Conservation (phyloP, 2,113 vertebrate genomes). For the Craseonycteris thonglongyai region DNA sequence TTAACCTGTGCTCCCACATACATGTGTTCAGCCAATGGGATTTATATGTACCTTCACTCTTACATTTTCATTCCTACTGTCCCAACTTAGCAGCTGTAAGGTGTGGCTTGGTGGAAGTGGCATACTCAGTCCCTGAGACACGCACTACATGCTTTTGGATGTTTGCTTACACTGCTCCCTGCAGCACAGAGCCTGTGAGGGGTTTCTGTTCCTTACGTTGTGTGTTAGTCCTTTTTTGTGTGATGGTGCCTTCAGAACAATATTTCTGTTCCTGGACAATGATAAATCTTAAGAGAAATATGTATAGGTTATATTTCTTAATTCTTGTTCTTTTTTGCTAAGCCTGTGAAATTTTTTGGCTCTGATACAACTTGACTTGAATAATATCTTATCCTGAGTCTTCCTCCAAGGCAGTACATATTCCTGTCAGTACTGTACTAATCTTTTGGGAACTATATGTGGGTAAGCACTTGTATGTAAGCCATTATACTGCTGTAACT, state of each 20-base stretch:
- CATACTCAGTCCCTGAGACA: neutral
- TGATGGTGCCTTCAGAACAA: slow-evolving; percentile 64
- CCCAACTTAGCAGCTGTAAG: neutral
- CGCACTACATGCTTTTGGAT: neutral
- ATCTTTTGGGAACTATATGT: slow-evolving; percentile 60
- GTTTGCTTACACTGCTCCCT: slow-evolving; percentile 12
- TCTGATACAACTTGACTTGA: slow-evolving; percentile 69
- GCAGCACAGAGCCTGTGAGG: neutral
- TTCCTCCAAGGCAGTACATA: slow-evolving; percentile 64
- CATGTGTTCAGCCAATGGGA: neutral
- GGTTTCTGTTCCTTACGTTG: neutral
- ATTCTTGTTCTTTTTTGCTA: slow-evolving; percentile 48
- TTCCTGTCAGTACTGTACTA: slow-evolving; percentile 62
- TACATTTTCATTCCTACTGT: neutral
- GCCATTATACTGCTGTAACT: slow-evolving; percentile 63
- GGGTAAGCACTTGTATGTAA: slow-evolving; percentile 59
- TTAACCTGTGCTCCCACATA: neutral
- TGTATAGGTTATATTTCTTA: slow-evolving; percentile 38
- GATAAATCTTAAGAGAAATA: slow-evolving; percentile 49
- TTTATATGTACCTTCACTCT: slow-evolving; percentile 6
- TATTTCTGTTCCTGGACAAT: slow-evolving; percentile 58
- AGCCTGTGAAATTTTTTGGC: slow-evolving; percentile 64
- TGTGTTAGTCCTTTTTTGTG: slow-evolving; percentile 44
- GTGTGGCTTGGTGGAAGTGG: neutral
- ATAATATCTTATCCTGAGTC: slow-evolving; percentile 64